These are phyloP conservation scores for Malurus leucopterus DNA, from an alignment of 2,797 vertebrate species.

Conservation along the genomic window DNA sequence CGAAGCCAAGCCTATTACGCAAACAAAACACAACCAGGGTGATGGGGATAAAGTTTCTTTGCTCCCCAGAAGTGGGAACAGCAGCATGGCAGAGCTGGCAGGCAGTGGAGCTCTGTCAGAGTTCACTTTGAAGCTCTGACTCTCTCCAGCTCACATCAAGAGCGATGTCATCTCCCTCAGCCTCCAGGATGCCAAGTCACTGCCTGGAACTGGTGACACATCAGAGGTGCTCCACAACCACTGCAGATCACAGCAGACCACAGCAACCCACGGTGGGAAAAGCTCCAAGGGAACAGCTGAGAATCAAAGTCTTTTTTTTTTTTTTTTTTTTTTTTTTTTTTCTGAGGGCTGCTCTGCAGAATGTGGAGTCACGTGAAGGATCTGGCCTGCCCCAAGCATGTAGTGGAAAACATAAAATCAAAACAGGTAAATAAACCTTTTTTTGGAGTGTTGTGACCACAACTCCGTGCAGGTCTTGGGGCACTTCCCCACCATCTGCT, in stretches of 20 bases:
- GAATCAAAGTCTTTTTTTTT: neutral
- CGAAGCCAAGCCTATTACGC: neutral
- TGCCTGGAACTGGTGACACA: neutral
- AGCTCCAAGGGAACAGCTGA: neutral
- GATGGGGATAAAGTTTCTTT: neutral
- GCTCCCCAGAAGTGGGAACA: neutral
- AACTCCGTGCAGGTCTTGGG: neutral
- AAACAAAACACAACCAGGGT: neutral
- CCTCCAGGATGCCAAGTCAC: neutral
- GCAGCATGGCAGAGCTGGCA: neutral
- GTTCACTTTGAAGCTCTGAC: neutral
- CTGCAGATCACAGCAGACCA: neutral
- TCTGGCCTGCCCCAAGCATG: neutral
- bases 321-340: neutral
- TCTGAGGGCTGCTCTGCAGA: neutral
- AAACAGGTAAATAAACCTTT: constrained; percentile 8
- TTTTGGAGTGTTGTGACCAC: neutral
- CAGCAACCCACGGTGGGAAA: neutral
- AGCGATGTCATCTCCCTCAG: neutral
- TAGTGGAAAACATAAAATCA: neutral
- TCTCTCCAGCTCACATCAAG: neutral
- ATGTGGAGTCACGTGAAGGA: neutral
- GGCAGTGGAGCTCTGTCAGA: neutral
- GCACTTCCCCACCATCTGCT: constrained; percentile 47
- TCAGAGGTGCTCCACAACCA: neutral